Evolutionary conservation across 2,113 vertebrate species (phyloP).

Genomic region (Pelecanus crispus): DNA sequence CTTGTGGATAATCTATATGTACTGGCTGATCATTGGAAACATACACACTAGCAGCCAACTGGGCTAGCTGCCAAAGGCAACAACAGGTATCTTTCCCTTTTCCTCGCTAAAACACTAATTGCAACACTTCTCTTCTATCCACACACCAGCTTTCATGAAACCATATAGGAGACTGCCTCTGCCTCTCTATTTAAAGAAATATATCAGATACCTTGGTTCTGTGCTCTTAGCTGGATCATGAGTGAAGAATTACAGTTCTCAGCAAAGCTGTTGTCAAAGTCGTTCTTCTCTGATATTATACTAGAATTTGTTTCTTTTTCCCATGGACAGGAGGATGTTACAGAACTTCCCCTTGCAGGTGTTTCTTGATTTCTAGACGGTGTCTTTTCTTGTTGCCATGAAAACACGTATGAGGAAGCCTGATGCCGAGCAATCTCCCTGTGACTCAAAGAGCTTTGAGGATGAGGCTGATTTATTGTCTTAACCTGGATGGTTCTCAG

Average conservation of each 20-base stretch:
- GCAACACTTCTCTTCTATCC: neutral
- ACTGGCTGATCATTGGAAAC: neutral
- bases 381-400: conserved; percentile 84
- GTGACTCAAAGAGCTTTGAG: conserved; percentile 70
- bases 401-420: conserved; percentile 87
- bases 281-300: neutral
- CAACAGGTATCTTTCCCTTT: neutral
- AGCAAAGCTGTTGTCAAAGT: conserved; percentile 13
- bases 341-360: conserved; percentile 72
- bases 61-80: neutral
- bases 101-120: neutral
- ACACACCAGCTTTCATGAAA: neutral
- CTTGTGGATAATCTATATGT: neutral
- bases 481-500: conserved; percentile 80
- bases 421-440: conserved; percentile 87
- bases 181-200: neutral
- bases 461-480: conserved; percentile 68
- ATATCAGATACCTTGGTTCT: conserved; percentile 82
- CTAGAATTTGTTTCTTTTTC: conserved; percentile 70
- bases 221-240: conserved; percentile 74
- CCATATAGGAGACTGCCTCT: neutral
- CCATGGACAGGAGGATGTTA: conserved; percentile 61
- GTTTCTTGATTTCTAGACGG: conserved; percentile 73
- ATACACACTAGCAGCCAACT: neutral
- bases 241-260: conserved; percentile 59